Base-by-base conservation (phyloP, 2,113 vertebrate genomes). In the Pseudorhombus dupliciocellatus region DNA sequence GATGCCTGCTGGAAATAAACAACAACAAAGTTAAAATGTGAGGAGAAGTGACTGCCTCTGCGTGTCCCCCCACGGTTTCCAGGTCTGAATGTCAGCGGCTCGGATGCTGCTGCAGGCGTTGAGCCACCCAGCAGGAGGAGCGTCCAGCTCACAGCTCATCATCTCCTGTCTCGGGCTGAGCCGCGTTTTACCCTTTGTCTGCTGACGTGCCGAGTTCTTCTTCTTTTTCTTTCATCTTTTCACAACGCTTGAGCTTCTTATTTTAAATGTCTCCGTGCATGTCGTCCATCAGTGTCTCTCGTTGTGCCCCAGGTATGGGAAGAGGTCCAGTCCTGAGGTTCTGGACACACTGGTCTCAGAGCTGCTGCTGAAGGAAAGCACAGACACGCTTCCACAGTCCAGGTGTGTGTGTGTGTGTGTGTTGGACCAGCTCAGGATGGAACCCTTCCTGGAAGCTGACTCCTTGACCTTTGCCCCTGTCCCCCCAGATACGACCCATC, bases 261-360 rank as follows among this genome's bases (percentile, higher is more conserved):
- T n/a, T 50, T 44, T 18, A 44, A 44, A 48, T n/a, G 18, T n/a
- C 20, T n/a, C 2, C 8, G 5, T 50, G 20, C 20, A 7, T 46
- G 42, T 46, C 16, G 28, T 50, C 0, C 37, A 7, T 31, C n/a
- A n/a, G 3, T 67, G 48, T 56, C 31, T 53, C n/a, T 77, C 2
- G 60, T 14, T 79, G 28, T 77, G 28, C 76, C 16, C 26, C 79
- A 99, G 98, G 89, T 98, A 98, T 73, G 98, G 98, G 63, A 99
- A 98, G 85, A 94, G 98, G 84, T 97, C 98, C 75, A 95, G 92
- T 84, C 94, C 96, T 30, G 97, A 98, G 87, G 93, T 94, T 59
- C 86, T 99, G 93, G 96, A 98, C 88, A 94, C 95, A 26, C 87
- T 99, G 91, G 91, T 97, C 91, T 96, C 96, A 83, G 96, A 98